phyloP scores from a whole-genome alignment of 1,140 invertebrate species.

The Theocolax elegans region DNA sequence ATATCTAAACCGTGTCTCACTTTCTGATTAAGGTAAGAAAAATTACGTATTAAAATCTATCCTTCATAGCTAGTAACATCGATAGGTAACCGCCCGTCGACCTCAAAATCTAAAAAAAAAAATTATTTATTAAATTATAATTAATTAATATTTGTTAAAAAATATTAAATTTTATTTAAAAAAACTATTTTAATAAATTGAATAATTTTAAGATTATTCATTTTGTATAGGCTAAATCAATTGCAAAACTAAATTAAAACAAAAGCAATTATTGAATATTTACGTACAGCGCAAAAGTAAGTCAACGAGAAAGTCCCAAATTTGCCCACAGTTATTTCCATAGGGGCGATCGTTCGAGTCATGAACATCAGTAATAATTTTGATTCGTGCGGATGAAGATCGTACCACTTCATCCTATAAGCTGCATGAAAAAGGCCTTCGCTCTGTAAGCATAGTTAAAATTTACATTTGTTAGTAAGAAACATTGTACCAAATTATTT shows the following conservation, averaged over 20 bases:
- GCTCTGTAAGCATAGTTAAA: not conserved
- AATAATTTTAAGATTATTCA: no score
- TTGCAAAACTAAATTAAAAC: not conserved
- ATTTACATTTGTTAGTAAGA: no score
- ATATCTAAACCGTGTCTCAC: no score
- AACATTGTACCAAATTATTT: no score
- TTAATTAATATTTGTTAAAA: no score
- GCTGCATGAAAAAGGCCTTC: constrained; percentile 40
- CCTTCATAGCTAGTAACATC: not conserved
- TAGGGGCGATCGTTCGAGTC: constrained; percentile 46
- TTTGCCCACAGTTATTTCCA: constrained; percentile 61
- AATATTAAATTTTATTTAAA: no score
- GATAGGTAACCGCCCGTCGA: not conserved
- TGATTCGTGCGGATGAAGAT: constrained; percentile 49
- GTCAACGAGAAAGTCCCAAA: constrained; percentile 61
- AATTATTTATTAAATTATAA: no score
- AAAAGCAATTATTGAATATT: no score
- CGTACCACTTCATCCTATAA: constrained; percentile 62
- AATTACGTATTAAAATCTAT: no score
- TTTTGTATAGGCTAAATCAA: no score
- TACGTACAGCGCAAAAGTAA: constrained; percentile 62
- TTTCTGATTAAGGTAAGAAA: no score
- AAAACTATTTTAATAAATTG: no score
- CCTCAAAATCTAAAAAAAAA: not conserved
- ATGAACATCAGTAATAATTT: constrained; percentile 54